These are phyloP conservation scores for Glaucomys volans DNA, from an alignment of 2,113 vertebrate genomes.

Conservation along the genomic window DNA sequence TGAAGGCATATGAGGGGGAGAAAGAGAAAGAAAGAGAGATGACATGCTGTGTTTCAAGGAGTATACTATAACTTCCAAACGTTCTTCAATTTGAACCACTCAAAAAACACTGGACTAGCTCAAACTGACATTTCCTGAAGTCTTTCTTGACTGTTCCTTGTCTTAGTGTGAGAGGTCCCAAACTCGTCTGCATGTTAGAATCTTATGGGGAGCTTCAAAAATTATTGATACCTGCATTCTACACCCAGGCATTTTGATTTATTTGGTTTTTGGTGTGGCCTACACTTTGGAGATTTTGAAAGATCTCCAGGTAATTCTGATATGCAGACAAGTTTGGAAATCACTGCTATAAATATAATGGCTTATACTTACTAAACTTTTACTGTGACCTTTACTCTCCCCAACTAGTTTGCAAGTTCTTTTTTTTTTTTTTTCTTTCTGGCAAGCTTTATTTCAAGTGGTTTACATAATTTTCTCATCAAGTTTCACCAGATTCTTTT, in stretches of 20 bases:
- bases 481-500: no score
- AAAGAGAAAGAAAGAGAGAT: not conserved
- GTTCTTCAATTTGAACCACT: not conserved
- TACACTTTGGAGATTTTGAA: not conserved
- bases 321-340: slow-evolving; percentile 6
- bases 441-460: no score
- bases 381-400: not conserved
- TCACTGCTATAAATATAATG: not conserved
- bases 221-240: not conserved
- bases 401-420: not conserved
- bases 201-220: not conserved
- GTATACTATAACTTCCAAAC: not conserved
- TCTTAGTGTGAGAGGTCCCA: not conserved
- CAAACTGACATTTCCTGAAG: not conserved
- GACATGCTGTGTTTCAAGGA: not conserved
- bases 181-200: not conserved
- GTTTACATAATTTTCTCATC: no score
- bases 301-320: not conserved
- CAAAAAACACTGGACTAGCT: not conserved
- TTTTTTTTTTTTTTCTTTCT: no score
- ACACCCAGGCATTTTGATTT: not conserved
- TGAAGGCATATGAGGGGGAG: not conserved
- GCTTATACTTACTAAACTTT: not conserved
- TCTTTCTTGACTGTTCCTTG: not conserved
- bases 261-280: not conserved